Evolutionary conservation across 2,888 invertebrate genomes (phyloP), one percentile per base, ranked within the genome.

Genomic region (Aleiodes alternator): DNA sequence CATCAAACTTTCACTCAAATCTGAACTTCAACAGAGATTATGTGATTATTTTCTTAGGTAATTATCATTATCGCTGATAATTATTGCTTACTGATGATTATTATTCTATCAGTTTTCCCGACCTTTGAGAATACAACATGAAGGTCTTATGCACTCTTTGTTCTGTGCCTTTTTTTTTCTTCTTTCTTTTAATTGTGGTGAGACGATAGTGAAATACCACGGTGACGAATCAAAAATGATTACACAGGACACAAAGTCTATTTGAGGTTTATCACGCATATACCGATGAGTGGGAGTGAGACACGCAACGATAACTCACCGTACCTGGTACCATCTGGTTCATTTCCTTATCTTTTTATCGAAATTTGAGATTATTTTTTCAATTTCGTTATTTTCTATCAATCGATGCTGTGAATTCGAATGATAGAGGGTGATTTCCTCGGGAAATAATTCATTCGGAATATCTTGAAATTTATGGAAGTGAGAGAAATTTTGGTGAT

Each of bases 281-380:
- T n/a, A 7, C n/a, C 4, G 8, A 31, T 59, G 34, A 11, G 59
- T 59, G 7, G 59, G 59, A 59, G 59, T 59, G 59, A 59, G 34
- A 59, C 59, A 59, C 34, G 59, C 34, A 34, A 59, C n/a, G 59
- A 59, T 59, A 59, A 59, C 14, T 38, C 29, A 57, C 57, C 59
- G 59, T 59, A 59, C 59, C 59, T 59, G 59, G 59, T 38, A 59
- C 59, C 34, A 34, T 57, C 12, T 31, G n/a, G 34, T 38, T 59
- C 59, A 38, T 38, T 59, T 7, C 7, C n/a, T 59, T 31, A 11
- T 12, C 29, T 11, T 38, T 29, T 12, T 7, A 59, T 59, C 34
- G 34, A 34, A 1, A 59, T n/a, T 38, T 11, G 14, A n/a, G 31
- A 31, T n/a, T 29, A 59, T 34, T 59, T 31, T n/a, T 59, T 34